phyloP scores from a whole-genome alignment of 2,888 invertebrate genomes.

The Callyntrura guangdongensis region DNA sequence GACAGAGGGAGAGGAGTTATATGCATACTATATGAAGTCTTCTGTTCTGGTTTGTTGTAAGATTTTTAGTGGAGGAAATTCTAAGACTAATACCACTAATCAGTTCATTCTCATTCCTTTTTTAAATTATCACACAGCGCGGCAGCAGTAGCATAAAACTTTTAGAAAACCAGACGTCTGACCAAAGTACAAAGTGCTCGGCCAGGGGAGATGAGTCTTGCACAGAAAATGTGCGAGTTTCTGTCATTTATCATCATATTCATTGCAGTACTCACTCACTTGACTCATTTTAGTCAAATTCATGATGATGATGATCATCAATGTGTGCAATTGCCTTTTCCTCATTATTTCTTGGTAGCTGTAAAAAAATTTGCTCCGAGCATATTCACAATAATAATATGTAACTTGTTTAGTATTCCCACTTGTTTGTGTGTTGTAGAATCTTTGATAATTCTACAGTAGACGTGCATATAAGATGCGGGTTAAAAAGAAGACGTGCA shows the following conservation, averaged over 20 bases:
- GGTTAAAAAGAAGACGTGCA: too few relatives aligned
- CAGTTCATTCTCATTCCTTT: not conserved
- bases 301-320: conserved; percentile 1
- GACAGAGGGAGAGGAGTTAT: too few relatives aligned
- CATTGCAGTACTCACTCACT: not conserved
- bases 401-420: too few relatives aligned
- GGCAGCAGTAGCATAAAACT: not conserved
- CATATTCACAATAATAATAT: too few relatives aligned
- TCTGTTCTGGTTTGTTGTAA: not conserved
- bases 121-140: too few relatives aligned
- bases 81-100: not conserved
- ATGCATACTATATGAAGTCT: too few relatives aligned
- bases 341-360: conserved; percentile 52
- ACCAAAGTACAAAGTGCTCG: not conserved
- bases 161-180: not conserved
- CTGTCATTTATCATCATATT: conserved; percentile 24
- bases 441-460: too few relatives aligned
- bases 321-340: not conserved
- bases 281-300: conserved; percentile 26
- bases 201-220: not conserved
- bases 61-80: too few relatives aligned
- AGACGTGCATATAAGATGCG: too few relatives aligned
- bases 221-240: not conserved
- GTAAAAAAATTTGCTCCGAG: not conserved
- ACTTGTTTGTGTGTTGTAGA: too few relatives aligned